Evolutionary conservation across 2,888 invertebrate species (phyloP).

Genomic region (Esperia sulphurella): DNA sequence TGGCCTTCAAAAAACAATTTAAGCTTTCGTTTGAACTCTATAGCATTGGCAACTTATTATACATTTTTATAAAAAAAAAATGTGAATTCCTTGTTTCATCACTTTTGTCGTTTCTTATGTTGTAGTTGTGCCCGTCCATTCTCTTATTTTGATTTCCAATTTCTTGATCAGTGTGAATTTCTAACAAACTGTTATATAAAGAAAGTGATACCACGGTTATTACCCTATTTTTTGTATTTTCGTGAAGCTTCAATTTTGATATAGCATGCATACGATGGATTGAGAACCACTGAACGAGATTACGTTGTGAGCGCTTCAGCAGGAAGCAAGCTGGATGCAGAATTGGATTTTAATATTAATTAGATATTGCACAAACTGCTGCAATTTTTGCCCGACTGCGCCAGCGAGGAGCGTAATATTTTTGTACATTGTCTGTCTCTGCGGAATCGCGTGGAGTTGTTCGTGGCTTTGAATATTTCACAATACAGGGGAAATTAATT

Average conservation of each 20-base stretch:
- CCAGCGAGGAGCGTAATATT: background rate
- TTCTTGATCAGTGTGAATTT: too few species aligned
- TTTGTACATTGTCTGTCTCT: conserved; percentile 14
- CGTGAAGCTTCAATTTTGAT: background rate
- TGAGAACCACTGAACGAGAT: conserved; percentile 19
- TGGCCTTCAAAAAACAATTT: too few species aligned
- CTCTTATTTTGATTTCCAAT: too few species aligned
- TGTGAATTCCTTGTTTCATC: too few species aligned
- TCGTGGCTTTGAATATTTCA: conserved; percentile 4
- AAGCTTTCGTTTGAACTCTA: too few species aligned
- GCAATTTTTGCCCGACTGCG: background rate
- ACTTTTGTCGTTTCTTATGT: too few species aligned
- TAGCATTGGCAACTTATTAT: too few species aligned
- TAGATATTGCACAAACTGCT: conserved; percentile 30
- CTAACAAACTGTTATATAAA: too few species aligned
- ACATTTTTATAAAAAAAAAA: too few species aligned
- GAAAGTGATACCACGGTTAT: too few species aligned
- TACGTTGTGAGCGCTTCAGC: conserved; percentile 24
- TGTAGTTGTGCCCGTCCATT: too few species aligned
- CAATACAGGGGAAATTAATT: background rate
- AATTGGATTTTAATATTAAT: conserved; percentile 52
- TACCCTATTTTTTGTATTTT: too few species aligned
- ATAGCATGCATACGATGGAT: background rate
- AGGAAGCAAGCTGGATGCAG: conserved; percentile 15
- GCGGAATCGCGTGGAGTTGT: background rate